Evolutionary conservation across 2,888 invertebrate genomes (phyloP), one percentile per base, ranked within the genome.

Genomic region (Heteromyza rotundicornis): DNA sequence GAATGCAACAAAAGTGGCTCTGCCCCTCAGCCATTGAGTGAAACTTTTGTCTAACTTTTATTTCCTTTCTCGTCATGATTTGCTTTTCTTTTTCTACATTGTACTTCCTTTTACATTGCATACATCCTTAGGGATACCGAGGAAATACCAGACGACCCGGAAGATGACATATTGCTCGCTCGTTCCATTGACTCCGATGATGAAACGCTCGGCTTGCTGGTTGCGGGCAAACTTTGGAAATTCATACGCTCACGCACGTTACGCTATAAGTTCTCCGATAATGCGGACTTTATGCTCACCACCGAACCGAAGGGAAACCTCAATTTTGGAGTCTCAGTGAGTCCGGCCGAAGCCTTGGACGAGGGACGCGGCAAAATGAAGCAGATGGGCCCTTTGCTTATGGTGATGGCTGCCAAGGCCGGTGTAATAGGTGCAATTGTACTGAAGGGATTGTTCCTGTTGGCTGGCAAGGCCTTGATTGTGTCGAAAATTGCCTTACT

Each of bases 401-500:
- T 91, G 1, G 89, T 92, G 14, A 90, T 90, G 47, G 90, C 90
- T 3, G 86, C 93, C 84, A 94, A 94, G 82, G 87, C 92, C 61
- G 94, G 92, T 76, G 86, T 94, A 55, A 87, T 94, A 23, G 93
- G 91, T 57, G 92, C 92, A 51, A 78, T 94, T 56, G 89, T 92
- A 27, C 90, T 94, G 82, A 94, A 94, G 77, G 92, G 90, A 17
- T 84, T 94, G 2, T 90, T 91, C 16, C 85, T 94, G 3, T 87
- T 94, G 69, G 93, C 94, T 32, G 93, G 93, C 75, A 94, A 94
- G 84, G 94, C 94, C 23, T 86, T 94, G 2, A 87, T 94, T 47
- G 89, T 94, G 65, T 92, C 92, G 71, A 94, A 94, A 86, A 89
- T 94, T 57, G 94, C 94, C 2, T 85, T 94, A 10, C 86, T 94